A percentile compares a stretch with the other conserved stretches of the same genome.
These are phyloP conservation scores for Garra rufa DNA, from an alignment of 2,113 vertebrate genomes.

Conservation along the genomic window DNA sequence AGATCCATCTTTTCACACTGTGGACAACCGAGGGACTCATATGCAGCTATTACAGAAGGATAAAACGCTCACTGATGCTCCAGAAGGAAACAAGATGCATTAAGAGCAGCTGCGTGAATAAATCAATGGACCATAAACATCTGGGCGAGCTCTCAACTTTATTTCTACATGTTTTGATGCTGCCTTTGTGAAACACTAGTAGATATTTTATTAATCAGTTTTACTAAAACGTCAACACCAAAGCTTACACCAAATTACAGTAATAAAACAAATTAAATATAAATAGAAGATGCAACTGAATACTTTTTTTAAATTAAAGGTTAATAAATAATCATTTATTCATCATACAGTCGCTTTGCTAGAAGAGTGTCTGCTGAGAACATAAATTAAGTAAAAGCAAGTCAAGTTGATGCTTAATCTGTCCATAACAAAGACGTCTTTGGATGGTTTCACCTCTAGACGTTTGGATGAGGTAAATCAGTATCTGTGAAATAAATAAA, in stretches of 20 bases:
- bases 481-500: constrained; percentile 20
- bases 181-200: not conserved
- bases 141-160: not conserved
- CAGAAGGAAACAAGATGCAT: no score
- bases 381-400: not conserved
- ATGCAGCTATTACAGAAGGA: no score
- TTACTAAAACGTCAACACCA: not conserved
- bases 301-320: not conserved
- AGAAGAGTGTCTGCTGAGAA: not conserved
- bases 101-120: no score
- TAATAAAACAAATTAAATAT: not conserved
- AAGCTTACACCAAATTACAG: not conserved
- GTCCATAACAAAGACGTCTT: not conserved
- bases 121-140: not conserved
- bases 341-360: not conserved
- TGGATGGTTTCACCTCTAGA: not conserved
- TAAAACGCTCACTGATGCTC: no score
- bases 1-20: no score
- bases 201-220: not conserved
- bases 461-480: constrained; percentile 30
- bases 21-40: no score
- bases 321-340: not conserved
- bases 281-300: not conserved
- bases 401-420: not conserved
- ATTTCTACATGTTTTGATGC: not conserved